These are phyloP conservation scores for Solenodon paradoxus DNA, from an alignment of 2,113 vertebrate species.

Conservation along the genomic window DNA sequence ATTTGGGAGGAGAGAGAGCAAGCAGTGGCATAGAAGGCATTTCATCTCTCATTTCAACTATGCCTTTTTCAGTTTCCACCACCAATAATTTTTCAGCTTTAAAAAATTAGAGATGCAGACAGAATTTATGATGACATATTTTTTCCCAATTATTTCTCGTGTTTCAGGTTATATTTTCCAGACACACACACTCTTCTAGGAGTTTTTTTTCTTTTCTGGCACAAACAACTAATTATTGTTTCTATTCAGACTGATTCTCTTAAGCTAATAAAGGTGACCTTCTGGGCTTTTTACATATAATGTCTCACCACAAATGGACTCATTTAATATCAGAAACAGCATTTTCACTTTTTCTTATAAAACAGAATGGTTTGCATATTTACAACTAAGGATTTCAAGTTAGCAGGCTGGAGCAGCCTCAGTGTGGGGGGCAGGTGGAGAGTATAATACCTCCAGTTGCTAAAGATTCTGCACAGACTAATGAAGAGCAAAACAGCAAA, in stretches of 20 bases:
- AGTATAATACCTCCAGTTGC: accelerated
- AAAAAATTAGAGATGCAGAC: not conserved
- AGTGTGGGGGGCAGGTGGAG: accelerated
- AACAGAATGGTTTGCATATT: not conserved
- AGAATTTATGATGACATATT: not conserved
- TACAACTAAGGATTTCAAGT: not conserved
- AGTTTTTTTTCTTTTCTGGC: not conserved
- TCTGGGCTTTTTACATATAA: not conserved
- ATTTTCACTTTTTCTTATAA: not conserved
- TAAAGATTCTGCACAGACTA: not conserved
- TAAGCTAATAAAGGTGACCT: not conserved
- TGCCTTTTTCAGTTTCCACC: not conserved
- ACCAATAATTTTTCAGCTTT: not conserved
- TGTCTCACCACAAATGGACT: slow-evolving; percentile 19
- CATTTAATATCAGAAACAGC: not conserved
- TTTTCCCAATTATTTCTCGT: slow-evolving; percentile 58
- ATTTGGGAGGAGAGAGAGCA: not conserved
- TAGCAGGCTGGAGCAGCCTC: not conserved
- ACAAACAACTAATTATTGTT: not conserved
- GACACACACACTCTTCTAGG: not conserved
- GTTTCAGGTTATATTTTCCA: slow-evolving; percentile 12
- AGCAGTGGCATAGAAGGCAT: not conserved
- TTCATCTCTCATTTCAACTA: not conserved
- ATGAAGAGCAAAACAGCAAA: not conserved
- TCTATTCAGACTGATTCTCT: not conserved